Evolutionary conservation across 2,797 vertebrate species (phyloP).

Genomic region (Eulemur mongoz): DNA sequence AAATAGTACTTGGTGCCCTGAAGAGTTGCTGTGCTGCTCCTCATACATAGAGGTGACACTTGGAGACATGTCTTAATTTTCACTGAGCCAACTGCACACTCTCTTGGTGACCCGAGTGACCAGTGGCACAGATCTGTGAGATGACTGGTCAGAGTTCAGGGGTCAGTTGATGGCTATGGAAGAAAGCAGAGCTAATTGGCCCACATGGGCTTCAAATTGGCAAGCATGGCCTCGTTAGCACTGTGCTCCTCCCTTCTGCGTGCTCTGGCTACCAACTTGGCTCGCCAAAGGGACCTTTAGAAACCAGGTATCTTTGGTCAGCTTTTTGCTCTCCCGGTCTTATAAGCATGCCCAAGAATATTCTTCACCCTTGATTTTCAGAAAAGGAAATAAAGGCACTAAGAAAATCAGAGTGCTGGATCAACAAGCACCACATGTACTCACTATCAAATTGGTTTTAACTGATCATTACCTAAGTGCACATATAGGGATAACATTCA

Average conservation of each 20-base stretch:
- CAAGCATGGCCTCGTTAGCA: slow-evolving; percentile 40
- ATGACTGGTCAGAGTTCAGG: slow-evolving; percentile 56
- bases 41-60: slow-evolving; percentile 39
- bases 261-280: slow-evolving; percentile 39
- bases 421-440: too few relatives aligned
- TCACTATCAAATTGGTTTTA: too few relatives aligned
- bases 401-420: slow-evolving; percentile 8
- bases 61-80: slow-evolving; percentile 41
- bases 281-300: slow-evolving; percentile 38
- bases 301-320: slow-evolving; percentile 49
- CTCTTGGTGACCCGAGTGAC: slow-evolving; percentile 53
- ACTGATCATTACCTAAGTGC: too few relatives aligned
- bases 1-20: neutral
- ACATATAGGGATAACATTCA: too few relatives aligned
- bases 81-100: neutral
- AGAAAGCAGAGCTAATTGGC: slow-evolving; percentile 68
- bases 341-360: neutral
- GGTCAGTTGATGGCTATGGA: slow-evolving; percentile 32
- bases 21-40: neutral
- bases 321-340: slow-evolving; percentile 29
- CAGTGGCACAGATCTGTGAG: slow-evolving; percentile 53
- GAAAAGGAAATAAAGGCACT: slow-evolving; percentile 52
- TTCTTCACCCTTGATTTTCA: slow-evolving; percentile 55
- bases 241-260: neutral
- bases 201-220: slow-evolving; percentile 69